Base-by-base conservation (phyloP, 2,888 invertebrate genomes). In the Panzeria rudis region DNA sequence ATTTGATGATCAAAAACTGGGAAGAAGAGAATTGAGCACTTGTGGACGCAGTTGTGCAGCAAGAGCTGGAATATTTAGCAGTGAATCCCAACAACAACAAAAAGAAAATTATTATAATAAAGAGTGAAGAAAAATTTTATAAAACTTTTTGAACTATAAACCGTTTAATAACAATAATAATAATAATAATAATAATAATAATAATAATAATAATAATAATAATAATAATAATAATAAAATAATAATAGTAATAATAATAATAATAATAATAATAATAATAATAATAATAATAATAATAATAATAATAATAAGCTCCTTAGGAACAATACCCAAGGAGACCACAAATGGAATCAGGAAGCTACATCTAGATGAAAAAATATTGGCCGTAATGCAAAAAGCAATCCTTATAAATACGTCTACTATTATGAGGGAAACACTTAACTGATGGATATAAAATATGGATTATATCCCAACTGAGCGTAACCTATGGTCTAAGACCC, bases 1-100 rank as follows among this genome's bases (percentile, higher is more conserved):
- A 88, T 98, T 98, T 94, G 97, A 97, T 90, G 97, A 98, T 94
- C 97, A 97, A 94, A 97, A 97, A 93, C 95, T 97, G 90, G 97
- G 97, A 89, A 94, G 97, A 91, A 95, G 97, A 87, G 97, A 97
- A 93, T 93, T 94, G 88, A 93, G 93, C 89, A 94, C 93, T 83
- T 94, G 93, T 88, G 94, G 94, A 88, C 93, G 93, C 82, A 93
- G 93, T 88, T 93, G 93, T 91, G 95, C 96, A 90, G 95, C 95
- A 88, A 95, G 97, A 90, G 97, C 97, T 89, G 97, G 97, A 91
- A 97, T 97, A 94, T 97, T 97, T 94, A 97, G 97, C 94, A 97
- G 96, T 94, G 97, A 97, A 35, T 83, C 87, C 86, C 88, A 88
- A 83, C 69, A 80, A 38, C 44, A 83, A 59, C 59, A 78, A 68